Evolutionary conservation across 1,140 invertebrate species (phyloP).

Genomic region (Drosophila elegans): DNA sequence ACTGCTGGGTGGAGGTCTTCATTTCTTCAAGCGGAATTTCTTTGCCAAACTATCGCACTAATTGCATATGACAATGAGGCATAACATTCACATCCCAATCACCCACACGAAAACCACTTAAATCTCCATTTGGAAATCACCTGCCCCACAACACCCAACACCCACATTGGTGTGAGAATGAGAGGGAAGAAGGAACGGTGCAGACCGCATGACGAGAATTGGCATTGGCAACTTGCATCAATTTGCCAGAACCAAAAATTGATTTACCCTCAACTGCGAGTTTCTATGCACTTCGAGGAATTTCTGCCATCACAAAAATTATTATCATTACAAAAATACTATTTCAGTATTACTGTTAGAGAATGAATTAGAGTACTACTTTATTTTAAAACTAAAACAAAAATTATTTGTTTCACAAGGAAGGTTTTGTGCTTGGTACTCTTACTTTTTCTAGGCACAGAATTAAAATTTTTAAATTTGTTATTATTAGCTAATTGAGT

Average conservation of each 20-base stretch:
- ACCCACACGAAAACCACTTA: slow-evolving; percentile 14
- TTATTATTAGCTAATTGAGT: too few species aligned
- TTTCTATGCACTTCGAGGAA: slow-evolving; percentile 3
- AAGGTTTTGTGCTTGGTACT: too few species aligned
- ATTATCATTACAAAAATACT: too few species aligned
- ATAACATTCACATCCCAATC: slow-evolving; percentile 5
- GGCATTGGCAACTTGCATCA: slow-evolving; percentile 57
- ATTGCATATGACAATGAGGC: slow-evolving; percentile 72
- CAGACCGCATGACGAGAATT: slow-evolving; percentile 47
- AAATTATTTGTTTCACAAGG: background rate
- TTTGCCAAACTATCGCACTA: slow-evolving; percentile 40
- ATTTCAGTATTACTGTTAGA: too few species aligned
- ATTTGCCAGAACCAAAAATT: slow-evolving; percentile 69
- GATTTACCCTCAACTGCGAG: slow-evolving; percentile 42
- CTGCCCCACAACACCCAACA: slow-evolving; percentile 5
- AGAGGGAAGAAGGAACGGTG: slow-evolving; percentile 3
- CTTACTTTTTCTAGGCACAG: background rate
- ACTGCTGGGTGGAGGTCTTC: slow-evolving; percentile 5
- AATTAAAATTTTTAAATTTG: too few species aligned
- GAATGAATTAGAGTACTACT: too few species aligned
- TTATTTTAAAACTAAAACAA: too few species aligned
- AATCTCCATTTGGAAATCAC: background rate
- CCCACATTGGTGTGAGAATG: background rate
- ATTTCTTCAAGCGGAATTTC: slow-evolving; percentile 19
- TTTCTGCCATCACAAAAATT: too few species aligned